Base-by-base conservation (phyloP, 2,888 invertebrate species). In the Drosophila fungiperda region DNA sequence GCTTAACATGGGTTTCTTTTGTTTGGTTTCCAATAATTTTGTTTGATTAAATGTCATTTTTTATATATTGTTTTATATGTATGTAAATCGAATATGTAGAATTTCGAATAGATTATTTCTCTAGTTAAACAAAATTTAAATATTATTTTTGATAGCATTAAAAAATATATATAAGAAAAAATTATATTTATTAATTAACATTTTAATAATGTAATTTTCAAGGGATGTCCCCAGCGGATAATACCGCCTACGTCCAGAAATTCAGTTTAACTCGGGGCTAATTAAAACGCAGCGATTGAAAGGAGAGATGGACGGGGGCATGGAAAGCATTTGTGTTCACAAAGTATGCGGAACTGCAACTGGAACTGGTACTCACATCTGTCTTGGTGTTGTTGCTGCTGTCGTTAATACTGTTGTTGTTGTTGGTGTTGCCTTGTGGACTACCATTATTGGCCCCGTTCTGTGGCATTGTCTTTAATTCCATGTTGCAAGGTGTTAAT, bases 391-490 rank as follows among this genome's bases (percentile, higher is more conserved):
- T 72, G 65, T n/a, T 71, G 63, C 15, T 69, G 50, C 8, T 23
- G 15, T 45, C 45, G 45, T 15, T 23, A 7, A 11, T 11, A 11
- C 2, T 74, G 71, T 11, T 54, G 62, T 15, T 66, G 55, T 2
- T 66, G 45, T 12, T 61, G 50, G 8, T 54, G 64, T 40, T 67
- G 40, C 23, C 52, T 15, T 72, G 64, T 26, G 20, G 5, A 26
- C n/a, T 72, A 48, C 66, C 68, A 69, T 80, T 76, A 64, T 73
- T 80, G 77, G 69, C 77, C 52, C 62, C 77, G 54, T 61, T 75
- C 3, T 61, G 62, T 53, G 78, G 76, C 78, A 78, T 60, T 75
- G 79, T 76, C 79, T 78, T 78, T 60, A 78, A 50, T 52, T 78
- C 78, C 78, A 78, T 79, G 78, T 52, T 78, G 76, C 80, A 74